A percentile compares a stretch with the other conserved stretches of the same genome.
Evolutionary conservation across 1,140 invertebrate species (phyloP).

Genomic region (Brachionus sp.): DNA sequence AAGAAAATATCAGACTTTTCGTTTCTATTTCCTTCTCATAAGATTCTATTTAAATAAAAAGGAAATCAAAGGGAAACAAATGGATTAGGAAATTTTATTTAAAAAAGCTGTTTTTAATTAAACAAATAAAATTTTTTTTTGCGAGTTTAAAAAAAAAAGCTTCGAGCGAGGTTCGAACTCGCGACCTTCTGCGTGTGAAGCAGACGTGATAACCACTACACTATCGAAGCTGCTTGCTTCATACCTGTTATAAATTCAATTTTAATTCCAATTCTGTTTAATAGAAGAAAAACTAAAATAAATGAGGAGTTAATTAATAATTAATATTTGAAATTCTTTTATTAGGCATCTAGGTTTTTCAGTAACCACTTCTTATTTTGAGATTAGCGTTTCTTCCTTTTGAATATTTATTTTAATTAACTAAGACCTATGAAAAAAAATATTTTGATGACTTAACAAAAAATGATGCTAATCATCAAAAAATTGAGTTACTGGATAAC

Average conservation of each 20-base stretch:
- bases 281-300: neutral
- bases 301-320: neutral
- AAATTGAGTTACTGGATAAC: too few relatives aligned
- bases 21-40: too few relatives aligned
- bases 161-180: constrained; percentile 40
- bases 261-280: neutral
- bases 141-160: neutral
- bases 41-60: too few relatives aligned
- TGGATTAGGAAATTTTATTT: neutral
- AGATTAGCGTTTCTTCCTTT: too few relatives aligned
- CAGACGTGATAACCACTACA: constrained; percentile 40
- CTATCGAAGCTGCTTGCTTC: constrained; percentile 7
- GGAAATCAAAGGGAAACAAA: neutral
- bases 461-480: too few relatives aligned
- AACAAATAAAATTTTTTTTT: neutral
- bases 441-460: too few relatives aligned
- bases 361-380: neutral
- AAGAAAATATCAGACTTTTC: too few relatives aligned
- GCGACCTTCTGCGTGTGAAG: constrained; percentile 39
- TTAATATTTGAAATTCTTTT: neutral
- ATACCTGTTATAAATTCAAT: neutral
- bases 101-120: neutral
- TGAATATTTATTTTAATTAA: too few relatives aligned
- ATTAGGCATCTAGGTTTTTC: neutral
- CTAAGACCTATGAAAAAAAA: too few relatives aligned